Percentiles rank a stretch among this genome's conserved stretches.
These are phyloP conservation scores for Halocynthia aurantium DNA, from an alignment of 23 tunicate genomes.

Conservation along the genomic window DNA sequence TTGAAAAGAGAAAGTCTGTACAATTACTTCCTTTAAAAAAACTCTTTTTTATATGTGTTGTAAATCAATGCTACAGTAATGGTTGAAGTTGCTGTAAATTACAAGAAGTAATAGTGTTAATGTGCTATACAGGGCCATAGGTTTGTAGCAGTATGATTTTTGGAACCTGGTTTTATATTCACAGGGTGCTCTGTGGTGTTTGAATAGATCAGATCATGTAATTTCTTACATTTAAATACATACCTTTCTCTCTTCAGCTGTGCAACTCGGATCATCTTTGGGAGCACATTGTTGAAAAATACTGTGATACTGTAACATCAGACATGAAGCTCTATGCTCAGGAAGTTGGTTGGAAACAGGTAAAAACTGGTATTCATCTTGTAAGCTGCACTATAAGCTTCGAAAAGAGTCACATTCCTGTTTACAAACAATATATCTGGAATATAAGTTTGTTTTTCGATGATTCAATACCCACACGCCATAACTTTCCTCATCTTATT, in stretches of 20 bases:
- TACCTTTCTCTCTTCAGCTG: conserved; percentile 26
- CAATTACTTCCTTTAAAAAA: no score
- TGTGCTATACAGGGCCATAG: neutral
- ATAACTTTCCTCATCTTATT: no score
- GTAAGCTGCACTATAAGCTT: no score
- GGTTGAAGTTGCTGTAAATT: no score
- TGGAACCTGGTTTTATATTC: neutral
- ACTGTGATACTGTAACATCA: conserved; percentile 82
- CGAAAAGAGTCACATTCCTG: no score
- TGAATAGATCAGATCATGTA: neutral
- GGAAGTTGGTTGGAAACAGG: conserved; percentile 89
- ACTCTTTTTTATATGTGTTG: no score
- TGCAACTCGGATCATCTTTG: conserved; percentile 72
- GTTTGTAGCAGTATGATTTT: neutral
- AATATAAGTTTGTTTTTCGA: no score
- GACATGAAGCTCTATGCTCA: conserved; percentile 71
- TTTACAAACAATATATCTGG: no score
- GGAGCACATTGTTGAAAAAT: conserved; percentile 88
- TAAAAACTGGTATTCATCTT: neutral
- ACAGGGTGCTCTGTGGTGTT: neutral
- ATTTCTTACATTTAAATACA: neutral
- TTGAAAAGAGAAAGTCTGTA: no score
- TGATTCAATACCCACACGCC: no score
- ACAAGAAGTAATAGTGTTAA: no score
- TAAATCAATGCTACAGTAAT: no score